Conservation (phyloP, 1,140 invertebrate genomes). For the Scylla paramamosain region DNA sequence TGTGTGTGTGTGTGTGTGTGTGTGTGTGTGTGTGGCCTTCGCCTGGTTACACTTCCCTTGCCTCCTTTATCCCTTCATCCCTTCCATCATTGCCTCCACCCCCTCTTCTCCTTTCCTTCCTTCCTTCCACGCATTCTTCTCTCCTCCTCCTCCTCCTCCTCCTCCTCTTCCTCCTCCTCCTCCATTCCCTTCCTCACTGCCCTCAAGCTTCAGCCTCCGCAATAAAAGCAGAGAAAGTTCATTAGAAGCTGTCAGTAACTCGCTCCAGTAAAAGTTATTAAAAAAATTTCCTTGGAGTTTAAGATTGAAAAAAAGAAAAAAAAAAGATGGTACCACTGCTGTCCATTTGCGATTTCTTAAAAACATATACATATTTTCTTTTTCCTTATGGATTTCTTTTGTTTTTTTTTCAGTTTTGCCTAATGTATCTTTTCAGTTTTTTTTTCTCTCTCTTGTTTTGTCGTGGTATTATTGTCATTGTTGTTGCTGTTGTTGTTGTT, state of each 20-base stretch:
- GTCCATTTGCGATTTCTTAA: no score
- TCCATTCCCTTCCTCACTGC: no score
- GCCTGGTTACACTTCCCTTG: not conserved
- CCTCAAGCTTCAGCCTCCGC: not conserved
- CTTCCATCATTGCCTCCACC: not conserved
- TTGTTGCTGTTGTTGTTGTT: no score
- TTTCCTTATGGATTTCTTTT: not conserved
- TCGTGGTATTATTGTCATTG: no score
- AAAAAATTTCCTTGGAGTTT: not conserved
- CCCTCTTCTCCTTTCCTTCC: not conserved
- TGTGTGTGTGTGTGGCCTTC: not conserved
- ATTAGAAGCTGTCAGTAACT: constrained; percentile 14
- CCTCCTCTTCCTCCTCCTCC: no score
- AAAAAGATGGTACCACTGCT: no score
- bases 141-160: not conserved
- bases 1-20: constrained; percentile 42
- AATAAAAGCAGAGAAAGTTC: not conserved
- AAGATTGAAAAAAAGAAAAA: not conserved
- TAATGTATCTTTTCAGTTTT: no score
- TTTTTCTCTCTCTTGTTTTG: no score
- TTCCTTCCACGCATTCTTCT: not conserved
- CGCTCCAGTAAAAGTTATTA: not conserved
- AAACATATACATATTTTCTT: not conserved
- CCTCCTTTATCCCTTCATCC: not conserved
- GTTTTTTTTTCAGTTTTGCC: not conserved